Base-by-base conservation (phyloP, 2,888 invertebrate genomes). In the Drosophila emarginata region DNA sequence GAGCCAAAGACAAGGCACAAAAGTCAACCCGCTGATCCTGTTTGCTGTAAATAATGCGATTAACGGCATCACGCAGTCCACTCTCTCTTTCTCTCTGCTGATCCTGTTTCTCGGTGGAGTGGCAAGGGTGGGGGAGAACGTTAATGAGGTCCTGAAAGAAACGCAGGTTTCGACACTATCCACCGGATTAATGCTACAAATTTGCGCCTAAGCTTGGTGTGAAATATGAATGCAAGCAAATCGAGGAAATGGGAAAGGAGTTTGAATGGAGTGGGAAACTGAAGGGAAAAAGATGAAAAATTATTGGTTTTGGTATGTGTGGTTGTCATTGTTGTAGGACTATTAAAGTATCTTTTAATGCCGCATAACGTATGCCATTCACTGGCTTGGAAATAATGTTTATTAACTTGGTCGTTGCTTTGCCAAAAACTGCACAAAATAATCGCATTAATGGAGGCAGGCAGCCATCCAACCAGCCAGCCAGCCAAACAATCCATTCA, bases 1-100 rank as follows among this genome's bases (percentile, higher is more conserved):
- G 50, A 66, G 73, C 67, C 74, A 64, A 45, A 45, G 45, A 45
- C 45, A 45, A 45, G 18, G 9, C 45, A 21, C 26, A 45, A 73
- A 89, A 91, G 91, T 92, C 91, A 91, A 91, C 80, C 76, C 82
- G 67, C 78, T 82, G 91, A 92, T 91, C 91, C 92, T 83, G 80
- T 82, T 90, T 91, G 91, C 90, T 92, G 91, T 91, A 92, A 91
- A 92, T 91, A 91, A 91, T 91, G 88, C 91, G 91, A 91, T 92
- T 91, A 91, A 90, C 87, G 88, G 90, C 90, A 80, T 75, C 81
- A 80, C 75, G 88, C 81, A 80, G 87, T 72, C 74, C 67, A 67
- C 71, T 74, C n/a, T n/a, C n/a, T n/a, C n/a, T n/a, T n/a, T n/a
- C n/a, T n/a, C n/a, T n/a, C 7, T 52, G 54, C 61, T 71, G 72